Evolutionary conservation across 1,140 invertebrate species (phyloP).

Genomic region (Cecropterus lyciades): DNA sequence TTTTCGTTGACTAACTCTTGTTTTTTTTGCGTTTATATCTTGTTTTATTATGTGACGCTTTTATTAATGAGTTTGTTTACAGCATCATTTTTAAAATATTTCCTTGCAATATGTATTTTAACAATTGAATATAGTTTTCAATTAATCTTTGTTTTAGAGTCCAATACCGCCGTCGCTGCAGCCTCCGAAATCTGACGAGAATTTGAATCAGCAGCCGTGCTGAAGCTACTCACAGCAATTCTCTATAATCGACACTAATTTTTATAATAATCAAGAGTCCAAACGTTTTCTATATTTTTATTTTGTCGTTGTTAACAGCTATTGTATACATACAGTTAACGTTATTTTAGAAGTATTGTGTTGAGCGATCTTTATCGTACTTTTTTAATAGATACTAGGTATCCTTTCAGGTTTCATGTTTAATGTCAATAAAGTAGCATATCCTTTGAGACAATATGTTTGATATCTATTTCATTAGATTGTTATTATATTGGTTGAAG

Average conservation of each 20-base stretch:
- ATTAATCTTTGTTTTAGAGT: slow-evolving; percentile 84
- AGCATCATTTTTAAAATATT: slow-evolving; percentile 25
- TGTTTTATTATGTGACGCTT: slow-evolving; percentile 21
- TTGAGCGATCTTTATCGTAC: slow-evolving; percentile 7
- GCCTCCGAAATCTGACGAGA: slow-evolving; percentile 88
- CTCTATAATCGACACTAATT: slow-evolving; percentile 56
- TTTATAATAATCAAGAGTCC: slow-evolving; percentile 60
- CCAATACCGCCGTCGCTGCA: slow-evolving; percentile 86
- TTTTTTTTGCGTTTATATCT: slow-evolving; percentile 28
- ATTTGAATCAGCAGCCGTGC: slow-evolving; percentile 85
- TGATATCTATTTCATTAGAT: slow-evolving; percentile 32
- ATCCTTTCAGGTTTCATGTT: slow-evolving; percentile 24
- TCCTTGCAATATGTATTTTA: slow-evolving; percentile 7
- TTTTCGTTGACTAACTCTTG: slow-evolving; percentile 46
- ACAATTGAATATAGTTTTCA: slow-evolving; percentile 20
- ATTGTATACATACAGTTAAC: slow-evolving; percentile 19
- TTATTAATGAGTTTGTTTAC: slow-evolving; percentile 18
- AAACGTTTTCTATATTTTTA: slow-evolving; percentile 58
- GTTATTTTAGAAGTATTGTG: slow-evolving; percentile 5
- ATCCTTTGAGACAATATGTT: slow-evolving; percentile 50
- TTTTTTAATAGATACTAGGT: slow-evolving; percentile 29
- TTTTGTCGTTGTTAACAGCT: slow-evolving; percentile 38
- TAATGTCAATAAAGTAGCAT: slow-evolving; percentile 49
- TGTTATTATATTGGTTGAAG: slow-evolving; percentile 27
- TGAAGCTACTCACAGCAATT: slow-evolving; percentile 54